Base-by-base conservation (phyloP, 2,888 invertebrate genomes). In the Phortica magna region DNA sequence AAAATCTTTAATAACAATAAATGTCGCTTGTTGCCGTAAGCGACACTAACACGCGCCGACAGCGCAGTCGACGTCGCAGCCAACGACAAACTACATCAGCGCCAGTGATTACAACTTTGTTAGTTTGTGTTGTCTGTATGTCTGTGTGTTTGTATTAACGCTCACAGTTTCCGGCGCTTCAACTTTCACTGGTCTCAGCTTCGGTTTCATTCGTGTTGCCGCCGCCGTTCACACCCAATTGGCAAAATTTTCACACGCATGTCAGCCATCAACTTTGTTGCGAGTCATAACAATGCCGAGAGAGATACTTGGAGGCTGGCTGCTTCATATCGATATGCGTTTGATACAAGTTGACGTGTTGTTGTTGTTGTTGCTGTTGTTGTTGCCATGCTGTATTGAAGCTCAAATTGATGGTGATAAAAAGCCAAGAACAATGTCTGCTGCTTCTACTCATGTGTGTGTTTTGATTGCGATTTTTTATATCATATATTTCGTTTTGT, bases 181-280 rank as follows among this genome's bases (percentile, higher is more conserved):
- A 48, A 5, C 10, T 48, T 48, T 48, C 48, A 31, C 31, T 31
- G 31, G 31, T 4, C 5, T 31, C 48, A 6, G 9, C 7, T 48
- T 48, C 48, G 9, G 9, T 48, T 48, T 48, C 48, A 48, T 48
- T 14, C 14, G 48, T 48, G 48, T 48, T 12, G 48, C 2, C 14
- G 48, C 7, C 2, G 48, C 2, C 14, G 48, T 85, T 85, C 85
- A 79, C 85, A 88, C 88, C 79, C 85, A 88, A 85, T 85, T 82
- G 81, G 77, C 77, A 74, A 74, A 76, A 76, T 79, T 77, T 59
- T 77, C 57, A 78, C 83, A 80, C 84, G 79, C 82, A 82, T 82
- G 79, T 79, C 75, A 59, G 76, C 31, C 31, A 83, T 75, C 76
- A 84, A 80, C 83, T 72, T 65, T 65, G 65, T n/a, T 76, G 82